Percentiles rank a stretch among this genome's conserved stretches.
phyloP scores from a whole-genome alignment of 2,888 invertebrate species.

The Yponomeuta sedellus region DNA sequence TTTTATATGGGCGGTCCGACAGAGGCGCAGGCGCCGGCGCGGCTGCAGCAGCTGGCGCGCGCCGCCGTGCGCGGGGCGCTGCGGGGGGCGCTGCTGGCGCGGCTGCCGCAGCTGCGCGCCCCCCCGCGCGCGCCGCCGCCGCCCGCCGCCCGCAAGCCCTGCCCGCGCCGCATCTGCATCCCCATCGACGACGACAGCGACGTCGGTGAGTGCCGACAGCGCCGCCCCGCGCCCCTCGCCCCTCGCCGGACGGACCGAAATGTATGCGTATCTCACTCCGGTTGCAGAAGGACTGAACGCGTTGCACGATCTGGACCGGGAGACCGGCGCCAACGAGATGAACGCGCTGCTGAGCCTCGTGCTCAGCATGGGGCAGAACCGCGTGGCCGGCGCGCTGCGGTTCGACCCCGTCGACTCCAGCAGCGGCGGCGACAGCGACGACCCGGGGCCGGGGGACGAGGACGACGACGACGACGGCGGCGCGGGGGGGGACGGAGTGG shows the following conservation, averaged over 20 bases:
- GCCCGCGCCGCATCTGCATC: constrained; percentile 48
- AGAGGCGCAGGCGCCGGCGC: constrained; percentile 31
- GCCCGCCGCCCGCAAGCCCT: constrained; percentile 25
- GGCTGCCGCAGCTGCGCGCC: constrained; percentile 45
- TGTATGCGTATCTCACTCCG: not conserved
- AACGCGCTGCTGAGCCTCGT: constrained; percentile 66
- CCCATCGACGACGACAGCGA: constrained; percentile 54
- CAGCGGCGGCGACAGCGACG: constrained; percentile 26
- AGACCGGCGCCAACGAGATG: constrained; percentile 64
- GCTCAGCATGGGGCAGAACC: constrained; percentile 63
- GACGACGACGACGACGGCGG: constrained; percentile 4
- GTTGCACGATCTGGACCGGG: constrained; percentile 52
- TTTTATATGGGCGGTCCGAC: not conserved
- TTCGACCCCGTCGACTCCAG: constrained; percentile 40
- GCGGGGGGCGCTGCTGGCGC: constrained; percentile 38
- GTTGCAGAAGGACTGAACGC: constrained; percentile 45
- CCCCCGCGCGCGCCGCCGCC: constrained; percentile 11
- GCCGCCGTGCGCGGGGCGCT: constrained; percentile 41
- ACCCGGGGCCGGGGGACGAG: not conserved
- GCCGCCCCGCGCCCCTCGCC: too few species aligned
- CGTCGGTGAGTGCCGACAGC: constrained; percentile 31
- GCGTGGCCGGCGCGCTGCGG: constrained; percentile 58
- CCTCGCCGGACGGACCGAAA: too few species aligned
- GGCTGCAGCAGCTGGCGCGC: constrained; percentile 51
- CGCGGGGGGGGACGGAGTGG: not conserved